phyloP scores from a whole-genome alignment of 2,888 invertebrate species.

The Crematogaster levior region DNA sequence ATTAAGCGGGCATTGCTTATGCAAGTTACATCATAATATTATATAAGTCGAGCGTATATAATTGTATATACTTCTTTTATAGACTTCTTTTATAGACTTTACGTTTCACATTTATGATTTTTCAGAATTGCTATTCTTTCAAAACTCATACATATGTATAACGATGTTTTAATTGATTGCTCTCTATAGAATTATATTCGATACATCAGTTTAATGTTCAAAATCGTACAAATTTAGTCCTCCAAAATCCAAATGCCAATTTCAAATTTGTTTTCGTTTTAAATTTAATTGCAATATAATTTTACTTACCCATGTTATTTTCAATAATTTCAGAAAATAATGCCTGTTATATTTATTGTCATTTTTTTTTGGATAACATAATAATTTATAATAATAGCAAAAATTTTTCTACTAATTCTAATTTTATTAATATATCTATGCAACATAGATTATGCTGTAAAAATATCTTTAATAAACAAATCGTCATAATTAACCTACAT shows the following conservation, averaged over 20 bases:
- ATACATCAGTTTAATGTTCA: constrained; percentile 1
- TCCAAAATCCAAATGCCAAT: background rate
- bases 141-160: background rate
- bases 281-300: constrained; percentile 11
- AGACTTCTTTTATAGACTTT: background rate
- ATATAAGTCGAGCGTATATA: background rate
- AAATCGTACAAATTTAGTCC: background rate
- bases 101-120: background rate
- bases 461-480: background rate
- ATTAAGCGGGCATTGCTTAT: background rate
- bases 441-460: background rate
- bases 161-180: background rate
- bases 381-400: background rate
- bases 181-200: constrained; percentile 7
- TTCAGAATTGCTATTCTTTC: background rate
- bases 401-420: no score
- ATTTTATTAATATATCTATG: background rate
- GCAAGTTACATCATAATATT: background rate
- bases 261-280: constrained; percentile 1
- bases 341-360: no score
- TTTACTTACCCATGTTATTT: constrained; percentile 2
- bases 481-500: background rate
- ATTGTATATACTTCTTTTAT: background rate
- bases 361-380: no score
- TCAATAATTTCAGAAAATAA: background rate